phyloP scores from a whole-genome alignment of 1,140 invertebrate genomes.

The Dufourea novaeangliae region DNA sequence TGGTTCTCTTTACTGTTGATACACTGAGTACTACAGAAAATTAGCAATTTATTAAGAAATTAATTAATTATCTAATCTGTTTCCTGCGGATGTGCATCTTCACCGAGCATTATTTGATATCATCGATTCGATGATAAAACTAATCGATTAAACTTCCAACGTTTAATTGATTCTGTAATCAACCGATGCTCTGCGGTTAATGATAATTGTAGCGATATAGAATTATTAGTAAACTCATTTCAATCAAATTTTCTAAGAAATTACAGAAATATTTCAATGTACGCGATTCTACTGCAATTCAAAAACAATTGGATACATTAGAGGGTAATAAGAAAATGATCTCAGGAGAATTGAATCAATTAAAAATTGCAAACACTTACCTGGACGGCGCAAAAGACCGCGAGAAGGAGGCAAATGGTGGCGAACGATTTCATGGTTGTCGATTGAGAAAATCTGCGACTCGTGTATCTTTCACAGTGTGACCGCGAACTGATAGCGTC shows the following conservation, averaged over 20 bases:
- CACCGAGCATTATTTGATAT: neutral
- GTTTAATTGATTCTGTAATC: neutral
- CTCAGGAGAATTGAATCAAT: no score
- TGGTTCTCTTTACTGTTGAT: neutral
- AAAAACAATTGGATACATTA: no score
- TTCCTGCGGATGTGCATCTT: neutral
- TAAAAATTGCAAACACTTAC: conserved; percentile 1
- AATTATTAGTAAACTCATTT: no score
- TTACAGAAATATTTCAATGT: no score
- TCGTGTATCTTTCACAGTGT: neutral
- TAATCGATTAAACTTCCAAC: neutral
- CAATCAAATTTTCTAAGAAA: no score
- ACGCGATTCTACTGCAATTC: no score
- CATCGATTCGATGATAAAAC: neutral
- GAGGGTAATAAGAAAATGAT: no score
- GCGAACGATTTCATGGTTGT: conserved; percentile 14
- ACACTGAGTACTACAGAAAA: neutral
- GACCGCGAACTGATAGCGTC: neutral
- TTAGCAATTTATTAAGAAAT: neutral
- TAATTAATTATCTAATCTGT: neutral
- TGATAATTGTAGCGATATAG: no score
- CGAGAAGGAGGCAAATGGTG: neutral
- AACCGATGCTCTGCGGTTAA: neutral
- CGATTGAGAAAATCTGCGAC: neutral
- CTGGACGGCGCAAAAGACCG: conserved; percentile 13